phyloP scores from a whole-genome alignment of 1,140 invertebrate genomes.

The Dinoponera quadriceps region DNA sequence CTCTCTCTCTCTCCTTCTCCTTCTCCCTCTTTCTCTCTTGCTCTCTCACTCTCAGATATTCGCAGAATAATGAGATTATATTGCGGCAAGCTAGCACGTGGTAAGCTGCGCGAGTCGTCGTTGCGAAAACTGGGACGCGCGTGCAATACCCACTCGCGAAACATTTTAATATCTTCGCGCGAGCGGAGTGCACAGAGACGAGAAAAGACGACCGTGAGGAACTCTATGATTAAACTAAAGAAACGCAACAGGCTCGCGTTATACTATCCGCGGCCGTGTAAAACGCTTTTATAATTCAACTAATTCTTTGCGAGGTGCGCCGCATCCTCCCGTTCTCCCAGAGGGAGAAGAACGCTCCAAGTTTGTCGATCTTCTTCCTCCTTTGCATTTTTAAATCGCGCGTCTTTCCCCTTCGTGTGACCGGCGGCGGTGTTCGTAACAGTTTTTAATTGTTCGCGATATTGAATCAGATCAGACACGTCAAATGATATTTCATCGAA shows the following conservation, averaged over 20 bases:
- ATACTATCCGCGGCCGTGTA: too few species aligned
- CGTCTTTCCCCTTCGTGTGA: too few species aligned
- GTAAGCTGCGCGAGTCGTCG: slow-evolving; percentile 35
- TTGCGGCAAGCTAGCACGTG: slow-evolving; percentile 8
- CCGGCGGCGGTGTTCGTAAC: too few species aligned
- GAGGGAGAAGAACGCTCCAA: background rate
- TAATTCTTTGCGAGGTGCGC: background rate
- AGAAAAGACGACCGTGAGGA: slow-evolving; percentile 18
- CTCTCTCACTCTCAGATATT: slow-evolving; percentile 26
- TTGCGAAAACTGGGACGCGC: slow-evolving; percentile 37
- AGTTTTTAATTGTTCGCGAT: background rate
- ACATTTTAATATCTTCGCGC: slow-evolving; percentile 32
- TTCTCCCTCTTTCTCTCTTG: slow-evolving; percentile 25
- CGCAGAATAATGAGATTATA: slow-evolving; percentile 53
- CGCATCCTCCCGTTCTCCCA: background rate
- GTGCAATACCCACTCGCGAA: slow-evolving; percentile 35
- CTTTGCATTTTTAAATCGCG: slow-evolving; percentile 1
- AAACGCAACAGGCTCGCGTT: background rate
- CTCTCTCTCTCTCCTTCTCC: slow-evolving; percentile 24
- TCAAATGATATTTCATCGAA: too few species aligned
- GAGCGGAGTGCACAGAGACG: background rate
- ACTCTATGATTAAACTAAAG: slow-evolving; percentile 7
- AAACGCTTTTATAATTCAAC: slow-evolving; percentile 36
- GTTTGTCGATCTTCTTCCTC: background rate
- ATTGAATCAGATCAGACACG: background rate